Conservation (phyloP, 2,113 vertebrate genomes). For the Aegypius monachus region DNA sequence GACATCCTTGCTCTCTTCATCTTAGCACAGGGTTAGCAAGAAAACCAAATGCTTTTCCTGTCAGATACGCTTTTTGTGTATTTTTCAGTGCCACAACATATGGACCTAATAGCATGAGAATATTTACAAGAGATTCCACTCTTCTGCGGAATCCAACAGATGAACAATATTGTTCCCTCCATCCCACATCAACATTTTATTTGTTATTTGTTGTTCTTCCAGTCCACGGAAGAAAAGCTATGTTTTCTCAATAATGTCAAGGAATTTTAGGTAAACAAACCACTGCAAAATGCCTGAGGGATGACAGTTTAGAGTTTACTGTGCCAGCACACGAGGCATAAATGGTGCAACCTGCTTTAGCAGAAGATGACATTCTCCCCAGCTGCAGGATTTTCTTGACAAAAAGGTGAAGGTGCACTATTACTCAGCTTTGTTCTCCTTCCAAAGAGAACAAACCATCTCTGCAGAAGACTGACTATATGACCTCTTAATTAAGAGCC, state of each 20-base stretch:
- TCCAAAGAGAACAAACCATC: not conserved
- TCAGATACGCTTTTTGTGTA: not conserved
- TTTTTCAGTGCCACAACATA: not conserved
- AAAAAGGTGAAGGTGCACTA: not conserved
- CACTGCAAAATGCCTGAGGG: not conserved
- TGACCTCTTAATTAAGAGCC: not conserved
- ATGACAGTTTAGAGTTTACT: not conserved
- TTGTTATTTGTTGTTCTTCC: not conserved
- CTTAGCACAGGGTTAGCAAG: not conserved
- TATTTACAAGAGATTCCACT: not conserved
- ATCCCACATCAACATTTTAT: not conserved
- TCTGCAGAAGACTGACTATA: not conserved
- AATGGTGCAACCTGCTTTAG: not conserved
- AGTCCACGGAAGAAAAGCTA: not conserved
- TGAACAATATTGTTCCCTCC: not conserved
- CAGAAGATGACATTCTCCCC: not conserved
- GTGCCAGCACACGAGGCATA: not conserved
- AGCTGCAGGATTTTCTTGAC: not conserved
- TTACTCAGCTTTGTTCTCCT: not conserved
- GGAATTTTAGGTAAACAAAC: conserved; percentile 10
- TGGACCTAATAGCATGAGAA: not conserved
- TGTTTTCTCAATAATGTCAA: conserved; percentile 1
- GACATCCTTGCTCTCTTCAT: not conserved
- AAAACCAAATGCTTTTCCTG: not conserved
- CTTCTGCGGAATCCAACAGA: not conserved